Evolutionary conservation across 2,888 invertebrate species (phyloP).

Genomic region (Sussaba pulchella): DNA sequence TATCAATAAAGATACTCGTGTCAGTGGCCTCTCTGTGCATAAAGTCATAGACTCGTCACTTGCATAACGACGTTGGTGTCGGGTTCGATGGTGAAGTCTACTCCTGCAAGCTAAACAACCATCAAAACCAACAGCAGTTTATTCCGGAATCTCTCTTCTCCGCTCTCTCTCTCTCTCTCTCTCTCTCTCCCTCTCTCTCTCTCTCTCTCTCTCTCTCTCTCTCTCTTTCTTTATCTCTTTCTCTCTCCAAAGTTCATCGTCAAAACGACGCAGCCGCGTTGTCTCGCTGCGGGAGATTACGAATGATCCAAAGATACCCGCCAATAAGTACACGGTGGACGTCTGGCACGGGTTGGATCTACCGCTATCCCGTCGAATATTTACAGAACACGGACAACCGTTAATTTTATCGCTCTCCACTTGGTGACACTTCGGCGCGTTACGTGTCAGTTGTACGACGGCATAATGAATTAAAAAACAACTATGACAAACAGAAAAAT

Average conservation of each 20-base stretch:
- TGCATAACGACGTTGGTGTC: conserved; percentile 29
- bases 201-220: background rate
- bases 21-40: conserved; percentile 22
- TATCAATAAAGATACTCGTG: conserved; percentile 9
- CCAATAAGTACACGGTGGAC: background rate
- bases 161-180: no score
- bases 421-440: conserved; percentile 14
- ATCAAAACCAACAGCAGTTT: conserved; percentile 16
- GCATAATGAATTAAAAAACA: background rate
- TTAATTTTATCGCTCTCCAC: conserved; percentile 5
- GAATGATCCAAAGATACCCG: background rate
- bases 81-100: conserved; percentile 21
- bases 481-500: no score
- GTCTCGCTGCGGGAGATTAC: conserved; percentile 11
- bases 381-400: conserved; percentile 14
- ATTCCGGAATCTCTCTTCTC: background rate
- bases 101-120: conserved; percentile 21
- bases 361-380: conserved; percentile 9
- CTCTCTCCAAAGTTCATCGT: conserved; percentile 20
- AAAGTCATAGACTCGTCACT: conserved; percentile 41
- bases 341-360: background rate
- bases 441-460: background rate
- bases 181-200: no score
- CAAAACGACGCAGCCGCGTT: background rate
- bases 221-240: background rate